phyloP scores from a whole-genome alignment of 2,113 vertebrate species.

The Callopanchax toddi region DNA sequence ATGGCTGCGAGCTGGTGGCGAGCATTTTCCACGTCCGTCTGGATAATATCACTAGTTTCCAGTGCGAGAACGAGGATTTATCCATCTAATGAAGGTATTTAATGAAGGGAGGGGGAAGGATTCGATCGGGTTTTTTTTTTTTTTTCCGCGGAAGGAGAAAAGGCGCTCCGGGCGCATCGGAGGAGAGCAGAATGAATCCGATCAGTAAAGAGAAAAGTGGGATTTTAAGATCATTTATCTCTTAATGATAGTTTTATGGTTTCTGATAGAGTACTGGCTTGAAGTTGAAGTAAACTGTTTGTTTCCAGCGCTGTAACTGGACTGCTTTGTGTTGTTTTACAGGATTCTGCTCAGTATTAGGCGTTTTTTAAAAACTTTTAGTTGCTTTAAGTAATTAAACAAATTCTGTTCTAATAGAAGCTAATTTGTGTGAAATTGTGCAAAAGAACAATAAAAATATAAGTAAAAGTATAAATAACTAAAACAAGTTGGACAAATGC shows the following conservation, averaged over 20 bases:
- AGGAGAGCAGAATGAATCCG: too few relatives aligned
- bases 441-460: too few relatives aligned
- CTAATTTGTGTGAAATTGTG: too few relatives aligned
- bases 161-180: conserved; percentile 41
- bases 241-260: background rate
- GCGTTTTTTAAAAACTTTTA: background rate
- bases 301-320: background rate
- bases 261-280: background rate
- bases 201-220: conserved; percentile 26
- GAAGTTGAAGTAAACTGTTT: background rate
- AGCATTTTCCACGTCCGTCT: conserved; percentile 74
- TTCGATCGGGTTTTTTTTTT: background rate
- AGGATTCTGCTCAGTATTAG: background rate
- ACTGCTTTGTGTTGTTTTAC: background rate
- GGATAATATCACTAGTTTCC: conserved; percentile 81
- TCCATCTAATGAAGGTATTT: conserved; percentile 90
- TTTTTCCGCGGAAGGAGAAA: conserved; percentile 1
- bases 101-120: conserved; percentile 11
- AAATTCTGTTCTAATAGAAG: too few relatives aligned
- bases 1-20: conserved; percentile 83
- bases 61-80: conserved; percentile 88
- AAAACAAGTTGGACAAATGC: too few relatives aligned
- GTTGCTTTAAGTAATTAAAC: too few relatives aligned
- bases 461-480: too few relatives aligned
- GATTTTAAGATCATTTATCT: background rate